These are phyloP conservation scores for Heliconius nattereri DNA, from an alignment of 1,140 invertebrate species.

Conservation along the genomic window DNA sequence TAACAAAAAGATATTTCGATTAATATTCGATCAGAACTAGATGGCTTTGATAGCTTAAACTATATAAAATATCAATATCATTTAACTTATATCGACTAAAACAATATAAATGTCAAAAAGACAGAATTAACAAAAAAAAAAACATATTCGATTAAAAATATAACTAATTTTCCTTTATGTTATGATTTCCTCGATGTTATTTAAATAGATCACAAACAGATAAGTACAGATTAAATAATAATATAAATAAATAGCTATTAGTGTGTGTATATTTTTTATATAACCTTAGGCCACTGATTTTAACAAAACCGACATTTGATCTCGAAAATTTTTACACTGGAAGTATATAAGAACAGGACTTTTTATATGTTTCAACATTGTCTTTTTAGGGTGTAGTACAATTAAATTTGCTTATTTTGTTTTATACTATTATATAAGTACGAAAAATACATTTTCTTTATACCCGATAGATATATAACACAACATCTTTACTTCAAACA, in stretches of 20 bases:
- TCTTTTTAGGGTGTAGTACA: neutral
- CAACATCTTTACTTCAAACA: too few species aligned
- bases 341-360: neutral
- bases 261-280: neutral
- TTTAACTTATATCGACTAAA: too few species aligned
- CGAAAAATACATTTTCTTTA: too few species aligned
- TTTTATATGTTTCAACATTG: neutral
- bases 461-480: too few species aligned
- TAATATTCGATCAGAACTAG: neutral
- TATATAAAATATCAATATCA: neutral
- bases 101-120: too few species aligned
- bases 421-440: too few species aligned
- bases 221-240: neutral
- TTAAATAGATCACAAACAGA: neutral
- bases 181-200: neutral
- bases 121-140: too few species aligned
- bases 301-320: neutral
- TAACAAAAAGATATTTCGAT: neutral
- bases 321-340: neutral
- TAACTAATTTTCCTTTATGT: neutral
- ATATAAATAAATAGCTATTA: conserved; percentile 1
- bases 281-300: neutral
- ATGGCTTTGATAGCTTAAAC: neutral
- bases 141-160: too few species aligned
- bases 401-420: too few species aligned